Conservation (phyloP, 2,113 vertebrate species). For the Lepidothrix coronata region DNA sequence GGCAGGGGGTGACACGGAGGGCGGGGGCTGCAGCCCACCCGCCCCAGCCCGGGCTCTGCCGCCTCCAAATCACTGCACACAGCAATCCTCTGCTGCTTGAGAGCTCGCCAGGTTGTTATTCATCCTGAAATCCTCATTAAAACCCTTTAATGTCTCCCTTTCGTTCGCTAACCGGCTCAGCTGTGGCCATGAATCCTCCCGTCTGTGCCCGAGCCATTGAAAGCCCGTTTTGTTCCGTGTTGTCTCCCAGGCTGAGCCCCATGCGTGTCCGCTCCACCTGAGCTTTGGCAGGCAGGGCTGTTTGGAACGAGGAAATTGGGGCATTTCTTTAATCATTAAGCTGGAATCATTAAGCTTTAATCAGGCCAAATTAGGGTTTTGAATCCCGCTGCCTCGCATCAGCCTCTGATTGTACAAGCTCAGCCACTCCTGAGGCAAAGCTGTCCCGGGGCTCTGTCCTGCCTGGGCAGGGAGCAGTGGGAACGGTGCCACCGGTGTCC, state of each 20-base stretch:
- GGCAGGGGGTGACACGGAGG: neutral
- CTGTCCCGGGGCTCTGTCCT: neutral
- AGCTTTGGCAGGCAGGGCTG: neutral
- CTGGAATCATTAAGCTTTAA: slow-evolving; percentile 23
- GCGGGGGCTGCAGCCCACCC: neutral
- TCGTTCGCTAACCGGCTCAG: neutral
- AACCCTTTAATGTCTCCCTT: neutral
- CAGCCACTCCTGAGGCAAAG: neutral
- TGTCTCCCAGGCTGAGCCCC: neutral
- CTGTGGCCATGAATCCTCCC: neutral
- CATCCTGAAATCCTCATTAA: slow-evolving; percentile 20
- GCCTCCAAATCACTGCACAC: neutral
- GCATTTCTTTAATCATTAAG: neutral
- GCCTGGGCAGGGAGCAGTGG: rapidly evolving
- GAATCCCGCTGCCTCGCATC: neutral
- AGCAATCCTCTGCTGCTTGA: neutral
- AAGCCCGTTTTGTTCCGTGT: neutral
- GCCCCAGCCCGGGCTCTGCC: neutral
- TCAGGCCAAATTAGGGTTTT: slow-evolving; percentile 10
- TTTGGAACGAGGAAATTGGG: neutral
- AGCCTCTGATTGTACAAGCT: neutral
- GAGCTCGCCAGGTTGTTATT: neutral
- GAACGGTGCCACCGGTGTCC: rapidly evolving
- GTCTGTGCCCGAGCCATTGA: neutral
- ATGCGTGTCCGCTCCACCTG: neutral